phyloP scores from a whole-genome alignment of 2,113 vertebrate species.

The Anoplopoma fimbria region DNA sequence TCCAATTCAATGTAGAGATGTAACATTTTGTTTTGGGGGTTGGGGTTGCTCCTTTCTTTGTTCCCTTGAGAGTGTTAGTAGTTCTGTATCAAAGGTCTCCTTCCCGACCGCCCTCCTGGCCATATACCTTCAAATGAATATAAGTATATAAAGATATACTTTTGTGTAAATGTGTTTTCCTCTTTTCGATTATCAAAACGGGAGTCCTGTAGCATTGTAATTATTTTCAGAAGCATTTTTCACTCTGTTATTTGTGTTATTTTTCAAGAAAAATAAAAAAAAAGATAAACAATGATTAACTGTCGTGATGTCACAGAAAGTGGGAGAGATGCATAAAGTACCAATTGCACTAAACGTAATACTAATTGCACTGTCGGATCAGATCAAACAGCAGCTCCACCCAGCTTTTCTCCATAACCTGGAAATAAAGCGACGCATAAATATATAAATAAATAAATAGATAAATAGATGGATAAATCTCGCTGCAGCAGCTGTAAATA shows the following conservation, averaged over 20 bases:
- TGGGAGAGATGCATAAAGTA: not conserved
- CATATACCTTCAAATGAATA: conserved; percentile 78
- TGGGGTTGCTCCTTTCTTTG: conserved; percentile 52
- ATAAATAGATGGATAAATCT: too few relatives aligned
- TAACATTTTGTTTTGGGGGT: conserved; percentile 31
- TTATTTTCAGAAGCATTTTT: conserved; percentile 85
- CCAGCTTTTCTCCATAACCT: conserved; percentile 61
- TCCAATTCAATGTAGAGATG: conserved; percentile 62
- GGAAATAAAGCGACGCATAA: conserved; percentile 69
- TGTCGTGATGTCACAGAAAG: not conserved
- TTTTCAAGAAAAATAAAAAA: conserved; percentile 84
- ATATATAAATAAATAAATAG: conserved; percentile 60
- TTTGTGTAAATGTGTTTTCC: conserved; percentile 85
- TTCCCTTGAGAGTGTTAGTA: conserved; percentile 67
- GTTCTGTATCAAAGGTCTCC: conserved; percentile 63
- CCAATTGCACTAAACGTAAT: too few relatives aligned
- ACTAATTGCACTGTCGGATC: not conserved
- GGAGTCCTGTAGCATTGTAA: conserved; percentile 85
- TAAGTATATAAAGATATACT: conserved; percentile 84
- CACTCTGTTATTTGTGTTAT: conserved; percentile 80
- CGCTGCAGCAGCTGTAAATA: conserved; percentile 26
- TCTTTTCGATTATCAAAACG: conserved; percentile 76
- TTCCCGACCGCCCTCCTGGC: conserved; percentile 62
- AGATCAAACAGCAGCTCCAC: conserved; percentile 46
- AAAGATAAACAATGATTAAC: conserved; percentile 32